Evolutionary conservation across 2,888 invertebrate genomes (phyloP), one percentile per base, ranked within the genome.

Genomic region (Ommatoiulus sabulosus): DNA sequence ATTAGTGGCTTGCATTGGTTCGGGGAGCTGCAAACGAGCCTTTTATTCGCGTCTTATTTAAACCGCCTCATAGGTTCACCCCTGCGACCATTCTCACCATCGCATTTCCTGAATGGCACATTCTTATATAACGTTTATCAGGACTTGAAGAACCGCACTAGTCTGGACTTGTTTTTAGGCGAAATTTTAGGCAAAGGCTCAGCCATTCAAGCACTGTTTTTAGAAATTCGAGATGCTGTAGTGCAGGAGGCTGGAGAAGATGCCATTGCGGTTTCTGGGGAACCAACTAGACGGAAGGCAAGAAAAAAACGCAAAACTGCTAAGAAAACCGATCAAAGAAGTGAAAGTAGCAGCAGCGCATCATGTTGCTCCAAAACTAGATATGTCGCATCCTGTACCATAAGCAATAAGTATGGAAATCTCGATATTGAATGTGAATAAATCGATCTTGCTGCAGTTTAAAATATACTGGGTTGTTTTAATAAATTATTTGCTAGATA

Each of bases 11-110:
- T 91, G 72, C 93, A 93, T 90, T 91, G 91, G 24, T 92, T 92
- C 85, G 91, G 92, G 17, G 92, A 93, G 90, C 91, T 92, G 85
- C 93, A 93, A 89, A 90, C 92, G 1, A 92, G 92, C 86, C 89
- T 92, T 12, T 89, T 91, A 3, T 91, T 91, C 48, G 87, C 90
- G 0, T 88, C 91, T 15, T 90, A 91, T 88, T 89, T 93, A n/a
- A 92, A 92, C 90, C 91, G 91, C 86, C 89, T 93, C 24, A 90
- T 92, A 6, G 57, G 57, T 8, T 72, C 44, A 17, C 63, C 87
- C 6, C 43, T 87, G 10, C 43, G 10, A 2, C 87, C n/a, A 0
- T 57, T 57, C 72, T 0, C 17, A 7, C 63, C 72, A n/a, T 63
- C 63, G 17, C 43, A 43, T 57, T 87, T 87, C 72, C 8, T 87